Evolutionary conservation across 2,888 invertebrate species (phyloP), one percentile per base, ranked within the genome.

Genomic region (Entomobrya proxima): DNA sequence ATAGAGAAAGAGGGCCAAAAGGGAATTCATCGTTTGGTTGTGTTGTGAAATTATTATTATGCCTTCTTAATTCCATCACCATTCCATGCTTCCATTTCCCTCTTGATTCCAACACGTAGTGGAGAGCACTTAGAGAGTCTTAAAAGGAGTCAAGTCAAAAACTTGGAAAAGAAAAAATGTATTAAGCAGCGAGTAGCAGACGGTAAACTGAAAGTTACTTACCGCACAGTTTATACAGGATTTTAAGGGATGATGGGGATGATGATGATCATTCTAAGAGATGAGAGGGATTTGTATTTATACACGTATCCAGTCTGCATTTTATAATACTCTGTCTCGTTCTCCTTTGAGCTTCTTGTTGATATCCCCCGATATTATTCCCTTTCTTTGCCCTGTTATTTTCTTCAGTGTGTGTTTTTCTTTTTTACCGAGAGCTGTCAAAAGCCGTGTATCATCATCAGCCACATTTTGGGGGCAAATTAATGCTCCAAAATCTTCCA

Each of bases 351-450:
- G 37, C 55, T 55, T 75, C 50, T 52, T 40, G 58, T 77, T 77
- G 52, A 52, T 75, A 55, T 55, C 44, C 69, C 79, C 64, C 27
- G 67, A 40, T 75, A 77, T 58, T 77, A 77, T 77, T 77, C 24
- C 21, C 21, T 78, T 61, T 40, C 15, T n/a, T 79, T 37, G n/a
- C 35, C 37, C 50, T 79, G 44, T 64, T 61, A 37, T 61, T 79
- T 21, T 61, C 5, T 27, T 40, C 61, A 21, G 11, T 67, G 78
- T 79, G 35, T 74, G 74, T 79, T 85, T 85, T 85, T 79, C 85
- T 79, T 77, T 64, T 67, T 67, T 32, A 47, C 55, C 18, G n/a
- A 52, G 40, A 81, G 86, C 86, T 86, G 81, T 86, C 81, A 86
- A 86, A 86, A 86, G 64, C 47, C 76, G 15, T 76, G 81, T 81